phyloP scores from a whole-genome alignment of 2,113 vertebrate genomes.

The Clarias magur region DNA sequence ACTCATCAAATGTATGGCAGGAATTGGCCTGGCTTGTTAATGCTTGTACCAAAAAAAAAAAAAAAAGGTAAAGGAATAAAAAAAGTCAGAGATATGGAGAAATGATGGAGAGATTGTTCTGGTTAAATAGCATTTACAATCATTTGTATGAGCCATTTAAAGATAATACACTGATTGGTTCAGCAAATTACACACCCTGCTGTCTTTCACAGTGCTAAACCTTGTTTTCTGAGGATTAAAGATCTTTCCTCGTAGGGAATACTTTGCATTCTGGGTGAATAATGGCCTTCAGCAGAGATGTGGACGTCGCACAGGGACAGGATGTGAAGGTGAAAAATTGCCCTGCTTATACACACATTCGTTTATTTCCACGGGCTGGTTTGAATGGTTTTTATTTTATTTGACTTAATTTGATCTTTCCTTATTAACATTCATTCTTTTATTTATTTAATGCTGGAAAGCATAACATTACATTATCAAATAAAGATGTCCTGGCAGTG shows the following conservation, averaged over 20 bases:
- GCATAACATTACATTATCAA: conserved; percentile 35
- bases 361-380: not conserved
- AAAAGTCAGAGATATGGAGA: not conserved
- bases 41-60: not conserved
- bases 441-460: not conserved
- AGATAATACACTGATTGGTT: not conserved
- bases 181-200: not conserved
- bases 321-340: not conserved
- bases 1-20: not conserved
- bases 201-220: not conserved
- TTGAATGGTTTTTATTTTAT: not conserved
- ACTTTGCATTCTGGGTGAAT: conserved; percentile 8
- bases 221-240: not conserved
- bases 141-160: not conserved
- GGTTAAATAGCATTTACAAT: not conserved
- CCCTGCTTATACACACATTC: not conserved
- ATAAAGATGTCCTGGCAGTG: conserved; percentile 33
- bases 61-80: not conserved
- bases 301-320: not conserved
- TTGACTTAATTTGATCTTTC: not conserved
- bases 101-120: not conserved
- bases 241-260: not conserved
- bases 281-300: not conserved
- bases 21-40: not conserved
- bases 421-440: not conserved